Base-by-base conservation (phyloP, 2,113 vertebrate genomes). In the Odocoileus hemionus region DNA sequence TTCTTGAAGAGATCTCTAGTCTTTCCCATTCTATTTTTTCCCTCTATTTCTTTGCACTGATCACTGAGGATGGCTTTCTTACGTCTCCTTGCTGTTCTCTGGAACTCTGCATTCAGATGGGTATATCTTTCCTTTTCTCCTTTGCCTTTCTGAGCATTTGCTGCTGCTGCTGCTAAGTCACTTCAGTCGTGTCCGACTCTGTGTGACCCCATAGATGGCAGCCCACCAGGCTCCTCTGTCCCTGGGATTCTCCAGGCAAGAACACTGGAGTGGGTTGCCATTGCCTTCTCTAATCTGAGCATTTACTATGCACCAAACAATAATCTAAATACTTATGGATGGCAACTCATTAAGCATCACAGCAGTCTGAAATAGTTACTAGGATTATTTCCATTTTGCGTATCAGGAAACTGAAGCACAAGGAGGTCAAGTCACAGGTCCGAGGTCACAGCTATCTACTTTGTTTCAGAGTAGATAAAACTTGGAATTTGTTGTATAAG, bases 311-410 rank as follows among this genome's bases (percentile, higher is more conserved):
- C 1, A 58, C 58, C 45, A 55, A 91, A 43, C 16, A 96, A n/a
- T 86, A 95, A 89, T 96, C 55, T 57, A 93, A 96, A 47, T 60
- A 94, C 3, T 88, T 58, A 60, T 3, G 39, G 70, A 21, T 50
- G 36, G 12, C 67, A 92, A 74, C 33, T 90, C 23, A 39, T 52
- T 84, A 97, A 83, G 10, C 13, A 86, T 86, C 67, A 45, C 12
- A 85, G 30, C 30, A 50, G 11, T 36, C 64, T 60, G n/a, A 90
- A 96, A 89, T 82, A 84, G 19, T 76, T 47, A 86, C 76, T 86
- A 36, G 82, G 17, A 83, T 74, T 58, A 64, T 96, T 94, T 93
- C 54, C 12, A 58, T 88, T 89, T 64, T 61, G 52, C 10, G 0
- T 78, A 54, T 43, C 11, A 50, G 36, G 26, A 87, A 95, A 39